These are phyloP conservation scores for Columba livia DNA, from an alignment of 2,113 vertebrate species.

Conservation along the genomic window DNA sequence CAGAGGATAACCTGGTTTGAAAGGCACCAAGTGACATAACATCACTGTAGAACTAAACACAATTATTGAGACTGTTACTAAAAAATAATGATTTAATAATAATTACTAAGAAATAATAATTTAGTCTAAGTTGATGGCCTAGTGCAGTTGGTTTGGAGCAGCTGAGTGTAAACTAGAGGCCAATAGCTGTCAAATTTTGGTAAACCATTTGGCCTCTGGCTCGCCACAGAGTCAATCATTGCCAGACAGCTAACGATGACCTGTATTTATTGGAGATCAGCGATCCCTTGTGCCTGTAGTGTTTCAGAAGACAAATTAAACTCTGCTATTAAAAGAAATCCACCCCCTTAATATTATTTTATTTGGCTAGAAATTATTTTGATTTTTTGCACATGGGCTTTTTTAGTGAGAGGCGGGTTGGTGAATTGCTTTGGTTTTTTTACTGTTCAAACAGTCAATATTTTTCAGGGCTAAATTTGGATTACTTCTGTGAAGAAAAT, in stretches of 20 bases:
- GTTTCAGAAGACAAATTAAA: not conserved
- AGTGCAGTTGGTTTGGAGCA: not conserved
- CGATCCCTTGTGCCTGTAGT: not conserved
- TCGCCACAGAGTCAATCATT: not conserved
- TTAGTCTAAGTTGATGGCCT: not conserved
- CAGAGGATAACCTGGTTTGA: not conserved
- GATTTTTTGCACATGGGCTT: not conserved
- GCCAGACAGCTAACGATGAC: not conserved
- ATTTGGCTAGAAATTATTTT: not conserved
- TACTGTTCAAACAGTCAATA: not conserved
- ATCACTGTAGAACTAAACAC: not conserved
- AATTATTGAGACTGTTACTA: not conserved
- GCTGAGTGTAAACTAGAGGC: not conserved
- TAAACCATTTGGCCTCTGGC: not conserved
- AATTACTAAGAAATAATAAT: not conserved
- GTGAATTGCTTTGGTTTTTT: not conserved
- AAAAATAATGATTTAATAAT: not conserved
- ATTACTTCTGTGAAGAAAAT: not conserved
- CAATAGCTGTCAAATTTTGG: not conserved
- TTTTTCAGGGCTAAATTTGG: not conserved
- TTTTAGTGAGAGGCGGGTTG: rapidly evolving
- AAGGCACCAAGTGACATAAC: not conserved
- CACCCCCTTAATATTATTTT: not conserved
- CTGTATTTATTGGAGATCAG: not conserved
- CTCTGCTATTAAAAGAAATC: not conserved